Percentiles rank a stretch among this genome's conserved stretches.
Conservation (phyloP, 1,140 invertebrate species). For the Trichonephila clavata region DNA sequence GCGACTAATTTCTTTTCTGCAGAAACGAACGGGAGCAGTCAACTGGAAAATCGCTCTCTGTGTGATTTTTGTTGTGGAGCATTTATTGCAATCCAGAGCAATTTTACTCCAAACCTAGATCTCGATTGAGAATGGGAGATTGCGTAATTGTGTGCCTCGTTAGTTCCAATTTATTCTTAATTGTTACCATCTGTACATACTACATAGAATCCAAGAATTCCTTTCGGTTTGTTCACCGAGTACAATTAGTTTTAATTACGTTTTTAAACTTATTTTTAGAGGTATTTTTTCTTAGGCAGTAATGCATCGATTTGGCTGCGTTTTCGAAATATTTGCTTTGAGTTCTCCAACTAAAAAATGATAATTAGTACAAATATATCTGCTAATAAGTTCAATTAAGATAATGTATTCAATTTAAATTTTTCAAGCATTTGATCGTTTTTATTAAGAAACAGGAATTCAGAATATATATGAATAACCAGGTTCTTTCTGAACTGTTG, state of each 20-base stretch:
- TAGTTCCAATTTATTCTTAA: conserved; percentile 58
- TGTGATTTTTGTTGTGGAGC: conserved; percentile 56
- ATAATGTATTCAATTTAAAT: too few species aligned
- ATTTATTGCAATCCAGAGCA: not conserved
- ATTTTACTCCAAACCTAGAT: conserved; percentile 14
- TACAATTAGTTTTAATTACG: not conserved
- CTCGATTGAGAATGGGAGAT: conserved; percentile 14
- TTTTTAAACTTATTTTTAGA: too few species aligned
- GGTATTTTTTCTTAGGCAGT: too few species aligned
- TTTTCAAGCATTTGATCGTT: too few species aligned
- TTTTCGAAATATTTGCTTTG: too few species aligned
- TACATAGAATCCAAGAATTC: not conserved
- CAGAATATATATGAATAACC: too few species aligned
- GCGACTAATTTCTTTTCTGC: conserved; percentile 70
- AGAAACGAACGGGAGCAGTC: conserved; percentile 1
- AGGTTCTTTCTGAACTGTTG: too few species aligned
- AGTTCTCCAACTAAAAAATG: too few species aligned
- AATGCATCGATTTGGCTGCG: too few species aligned
- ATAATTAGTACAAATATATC: too few species aligned
- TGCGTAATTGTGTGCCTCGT: conserved; percentile 58
- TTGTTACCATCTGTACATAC: not conserved
- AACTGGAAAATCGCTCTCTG: conserved; percentile 35
- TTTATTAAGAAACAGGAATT: too few species aligned
- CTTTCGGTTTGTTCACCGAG: not conserved
- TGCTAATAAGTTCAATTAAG: too few species aligned